These are phyloP conservation scores for Montipora sp. DNA, from an alignment of 64 coral and sea anemone species.

Conservation along the genomic window DNA sequence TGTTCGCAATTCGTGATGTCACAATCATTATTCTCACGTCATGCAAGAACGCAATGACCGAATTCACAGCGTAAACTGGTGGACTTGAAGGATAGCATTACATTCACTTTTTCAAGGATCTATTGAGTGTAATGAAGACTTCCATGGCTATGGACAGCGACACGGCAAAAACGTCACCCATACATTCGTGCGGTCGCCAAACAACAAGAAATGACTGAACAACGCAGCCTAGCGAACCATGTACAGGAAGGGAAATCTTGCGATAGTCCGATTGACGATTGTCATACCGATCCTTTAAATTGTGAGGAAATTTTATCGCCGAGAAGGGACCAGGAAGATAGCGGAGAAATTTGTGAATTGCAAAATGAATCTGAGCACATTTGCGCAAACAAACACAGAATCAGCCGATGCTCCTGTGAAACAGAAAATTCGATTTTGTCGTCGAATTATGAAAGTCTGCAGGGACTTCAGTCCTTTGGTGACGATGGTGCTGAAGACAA, in stretches of 20 bases:
- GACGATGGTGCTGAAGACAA: not conserved
- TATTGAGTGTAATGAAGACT: not conserved
- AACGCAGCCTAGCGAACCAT: not conserved
- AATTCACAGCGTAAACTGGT: not conserved
- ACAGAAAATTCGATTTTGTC: slow-evolving; percentile 47
- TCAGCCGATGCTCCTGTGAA: slow-evolving; percentile 11
- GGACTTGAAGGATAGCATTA: not conserved
- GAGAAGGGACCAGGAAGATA: not conserved
- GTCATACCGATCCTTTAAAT: not conserved
- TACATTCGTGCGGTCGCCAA: not conserved
- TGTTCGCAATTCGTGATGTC: slow-evolving; percentile 12
- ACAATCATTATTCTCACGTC: slow-evolving; percentile 28
- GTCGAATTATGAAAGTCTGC: slow-evolving; percentile 21
- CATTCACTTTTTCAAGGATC: not conserved
- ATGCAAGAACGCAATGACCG: slow-evolving; percentile 9
- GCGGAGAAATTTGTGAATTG: not conserved
- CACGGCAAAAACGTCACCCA: not conserved
- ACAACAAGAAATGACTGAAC: slow-evolving; percentile 16
- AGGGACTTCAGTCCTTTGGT: not conserved
- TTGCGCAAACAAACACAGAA: not conserved
- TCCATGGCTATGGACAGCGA: not conserved
- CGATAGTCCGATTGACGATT: not conserved
- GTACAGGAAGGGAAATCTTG: not conserved
- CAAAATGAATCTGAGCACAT: not conserved
- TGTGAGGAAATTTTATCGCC: not conserved